phyloP scores from a whole-genome alignment of 2,113 vertebrate genomes.

The Macquaria ambigua region DNA sequence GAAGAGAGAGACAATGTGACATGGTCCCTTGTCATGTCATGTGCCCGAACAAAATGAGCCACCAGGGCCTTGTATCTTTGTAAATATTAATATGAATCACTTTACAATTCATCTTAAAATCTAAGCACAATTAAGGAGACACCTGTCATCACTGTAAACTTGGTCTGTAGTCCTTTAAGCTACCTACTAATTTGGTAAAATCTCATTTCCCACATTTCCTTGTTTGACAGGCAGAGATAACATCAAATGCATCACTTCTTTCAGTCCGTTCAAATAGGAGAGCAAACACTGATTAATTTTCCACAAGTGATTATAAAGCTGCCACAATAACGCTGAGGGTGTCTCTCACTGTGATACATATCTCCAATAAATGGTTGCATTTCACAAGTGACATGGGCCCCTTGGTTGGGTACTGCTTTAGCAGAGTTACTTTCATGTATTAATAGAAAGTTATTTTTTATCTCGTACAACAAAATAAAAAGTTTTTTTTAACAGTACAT shows the following conservation, averaged over 20 bases:
- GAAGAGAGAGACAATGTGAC: background rate
- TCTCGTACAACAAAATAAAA: background rate
- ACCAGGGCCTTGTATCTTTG: background rate
- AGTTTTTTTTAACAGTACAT: background rate
- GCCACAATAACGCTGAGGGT: slow-evolving; percentile 37
- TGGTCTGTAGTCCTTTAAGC: slow-evolving; percentile 20
- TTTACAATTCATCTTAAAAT: slow-evolving; percentile 24
- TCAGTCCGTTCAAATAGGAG: slow-evolving; percentile 36
- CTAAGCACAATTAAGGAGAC: slow-evolving; percentile 31
- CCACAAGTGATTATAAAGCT: slow-evolving; percentile 65
- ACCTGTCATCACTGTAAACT: slow-evolving; percentile 15
- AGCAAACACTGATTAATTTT: slow-evolving; percentile 69
- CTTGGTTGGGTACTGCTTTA: background rate
- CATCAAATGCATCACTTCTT: slow-evolving; percentile 41
- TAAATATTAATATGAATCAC: slow-evolving; percentile 29
- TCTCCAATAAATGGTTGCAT: slow-evolving; percentile 41
- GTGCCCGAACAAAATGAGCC: background rate
- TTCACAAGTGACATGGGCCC: slow-evolving; percentile 34
- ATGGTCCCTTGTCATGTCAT: background rate
- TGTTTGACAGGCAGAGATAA: slow-evolving; percentile 60
- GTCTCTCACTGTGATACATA: slow-evolving; percentile 45
- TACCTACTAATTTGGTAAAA: slow-evolving; percentile 55
- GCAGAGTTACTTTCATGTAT: slow-evolving; percentile 4
- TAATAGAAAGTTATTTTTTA: background rate
- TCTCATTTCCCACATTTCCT: slow-evolving; percentile 50